Evolutionary conservation across 2,113 vertebrate genomes (phyloP).

Genomic region (Corythoichthys haematopterus): DNA sequence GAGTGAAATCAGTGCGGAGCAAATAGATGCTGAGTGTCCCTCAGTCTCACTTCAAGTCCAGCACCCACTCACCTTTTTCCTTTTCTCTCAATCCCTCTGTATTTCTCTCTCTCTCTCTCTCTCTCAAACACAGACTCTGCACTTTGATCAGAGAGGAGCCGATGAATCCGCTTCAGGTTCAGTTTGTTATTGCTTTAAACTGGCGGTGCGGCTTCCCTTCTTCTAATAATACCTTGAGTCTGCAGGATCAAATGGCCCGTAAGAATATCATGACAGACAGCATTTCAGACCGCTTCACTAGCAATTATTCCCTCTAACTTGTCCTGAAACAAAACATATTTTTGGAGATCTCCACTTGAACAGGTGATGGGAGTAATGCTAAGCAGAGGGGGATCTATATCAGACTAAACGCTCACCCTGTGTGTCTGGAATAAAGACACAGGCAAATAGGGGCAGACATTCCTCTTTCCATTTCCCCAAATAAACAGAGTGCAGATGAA

Average conservation of each 20-base stretch:
- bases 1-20: conserved; percentile 57
- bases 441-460: conserved; percentile 48
- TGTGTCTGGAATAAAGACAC: conserved; percentile 31
- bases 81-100: neutral
- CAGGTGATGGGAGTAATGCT: conserved; percentile 48
- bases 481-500: conserved; percentile 70
- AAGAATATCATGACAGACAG: conserved; percentile 34
- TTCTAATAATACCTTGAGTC: conserved; percentile 36
- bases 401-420: conserved; percentile 45
- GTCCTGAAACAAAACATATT: conserved; percentile 14
- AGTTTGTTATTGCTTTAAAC: conserved; percentile 56
- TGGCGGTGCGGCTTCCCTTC: conserved; percentile 33
- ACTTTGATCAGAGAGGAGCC: conserved; percentile 52
- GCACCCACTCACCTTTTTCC: conserved; percentile 15
- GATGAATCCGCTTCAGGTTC: conserved; percentile 54
- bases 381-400: conserved; percentile 22
- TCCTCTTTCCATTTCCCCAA: conserved; percentile 64
- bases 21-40: conserved; percentile 67
- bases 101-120: conserved; percentile 13
- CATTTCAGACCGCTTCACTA: conserved; percentile 14
- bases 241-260: conserved; percentile 32
- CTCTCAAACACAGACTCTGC: conserved; percentile 17
- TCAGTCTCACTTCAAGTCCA: conserved; percentile 50
- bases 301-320: conserved; percentile 13
- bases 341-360: conserved; percentile 19